Conservation (phyloP, 1,140 invertebrate genomes). For the Pseudomyrmex cubaensis region DNA sequence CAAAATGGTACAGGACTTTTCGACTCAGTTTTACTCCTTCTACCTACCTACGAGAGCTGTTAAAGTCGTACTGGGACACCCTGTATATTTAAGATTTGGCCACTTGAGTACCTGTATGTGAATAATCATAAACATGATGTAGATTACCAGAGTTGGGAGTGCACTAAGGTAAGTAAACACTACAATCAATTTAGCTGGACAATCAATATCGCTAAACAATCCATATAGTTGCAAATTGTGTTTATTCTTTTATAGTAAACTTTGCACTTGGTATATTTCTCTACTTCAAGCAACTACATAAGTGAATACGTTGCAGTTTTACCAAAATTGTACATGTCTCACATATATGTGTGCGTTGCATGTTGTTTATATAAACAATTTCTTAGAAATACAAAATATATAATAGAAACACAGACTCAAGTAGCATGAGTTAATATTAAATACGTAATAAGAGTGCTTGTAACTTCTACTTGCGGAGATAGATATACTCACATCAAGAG, state of each 20-base stretch:
- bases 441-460: not conserved
- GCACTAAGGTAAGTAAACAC: slow-evolving; percentile 2
- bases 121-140: slow-evolving; percentile 18
- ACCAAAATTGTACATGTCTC: not conserved
- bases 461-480: not conserved
- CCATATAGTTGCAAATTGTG: too few relatives aligned
- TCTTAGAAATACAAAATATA: not conserved
- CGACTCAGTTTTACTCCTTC: too few relatives aligned
- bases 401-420: not conserved
- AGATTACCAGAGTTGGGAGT: not conserved
- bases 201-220: too few relatives aligned
- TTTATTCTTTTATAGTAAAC: too few relatives aligned
- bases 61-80: too few relatives aligned
- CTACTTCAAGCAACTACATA: not conserved
- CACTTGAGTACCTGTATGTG: slow-evolving; percentile 21
- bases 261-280: too few relatives aligned
- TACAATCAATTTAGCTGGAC: too few relatives aligned
- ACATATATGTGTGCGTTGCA: not conserved
- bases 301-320: not conserved
- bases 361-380: not conserved
- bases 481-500: slow-evolving; percentile 19
- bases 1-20: too few relatives aligned
- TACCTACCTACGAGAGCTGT: too few relatives aligned
- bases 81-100: slow-evolving; percentile 1
- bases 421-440: not conserved